phyloP scores from a whole-genome alignment of 2,888 invertebrate genomes.

The Himalopsyche kuldschensis region DNA sequence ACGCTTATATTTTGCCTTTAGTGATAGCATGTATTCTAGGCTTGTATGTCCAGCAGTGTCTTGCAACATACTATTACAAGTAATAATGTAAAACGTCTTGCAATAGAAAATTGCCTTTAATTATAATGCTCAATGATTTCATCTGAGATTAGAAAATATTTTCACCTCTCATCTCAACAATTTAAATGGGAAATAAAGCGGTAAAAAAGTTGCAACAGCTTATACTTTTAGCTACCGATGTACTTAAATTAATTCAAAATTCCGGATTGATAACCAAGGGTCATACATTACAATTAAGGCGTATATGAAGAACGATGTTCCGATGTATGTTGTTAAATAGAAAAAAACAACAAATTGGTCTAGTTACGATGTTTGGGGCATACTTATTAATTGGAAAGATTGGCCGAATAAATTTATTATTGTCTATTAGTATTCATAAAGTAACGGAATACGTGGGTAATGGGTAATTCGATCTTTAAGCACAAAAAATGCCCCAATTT shows the following conservation, averaged over 20 bases:
- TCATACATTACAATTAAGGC: neutral
- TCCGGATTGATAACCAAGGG: neutral
- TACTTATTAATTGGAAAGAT: neutral
- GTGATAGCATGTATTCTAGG: neutral
- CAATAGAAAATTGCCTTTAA: conserved; percentile 1
- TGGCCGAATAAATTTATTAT: neutral
- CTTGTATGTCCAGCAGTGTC: neutral
- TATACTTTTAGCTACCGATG: neutral
- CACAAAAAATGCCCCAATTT: neutral
- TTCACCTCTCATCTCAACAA: neutral
- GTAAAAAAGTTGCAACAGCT: neutral
- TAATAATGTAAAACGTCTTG: neutral
- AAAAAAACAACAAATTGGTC: neutral
- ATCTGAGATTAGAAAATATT: neutral
- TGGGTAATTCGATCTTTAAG: neutral
- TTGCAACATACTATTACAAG: neutral
- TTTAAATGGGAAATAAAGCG: neutral
- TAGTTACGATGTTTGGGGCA: neutral
- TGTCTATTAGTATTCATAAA: neutral
- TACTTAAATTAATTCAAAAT: neutral
- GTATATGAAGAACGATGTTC: neutral
- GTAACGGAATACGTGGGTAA: neutral
- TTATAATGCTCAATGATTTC: neutral
- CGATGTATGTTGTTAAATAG: neutral
- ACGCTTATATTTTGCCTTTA: neutral